A percentile compares a stretch with the other conserved stretches of the same genome.
Evolutionary conservation across 2,113 vertebrate genomes (phyloP).

Genomic region (Pyxicephalus adspersus): DNA sequence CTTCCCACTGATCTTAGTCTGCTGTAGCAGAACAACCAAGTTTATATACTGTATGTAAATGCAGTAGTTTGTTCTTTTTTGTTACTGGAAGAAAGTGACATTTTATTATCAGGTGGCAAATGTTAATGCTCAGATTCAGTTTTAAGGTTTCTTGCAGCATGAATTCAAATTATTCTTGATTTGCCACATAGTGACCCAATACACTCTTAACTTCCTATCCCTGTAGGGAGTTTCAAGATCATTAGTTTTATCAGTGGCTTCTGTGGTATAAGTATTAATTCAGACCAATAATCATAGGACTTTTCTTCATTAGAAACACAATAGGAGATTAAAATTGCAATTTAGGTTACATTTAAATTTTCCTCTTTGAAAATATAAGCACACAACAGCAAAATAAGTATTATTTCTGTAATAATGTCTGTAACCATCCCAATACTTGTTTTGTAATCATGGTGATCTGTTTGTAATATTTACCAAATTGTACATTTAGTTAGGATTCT

Average conservation of each 20-base stretch:
- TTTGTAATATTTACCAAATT: slow-evolving; percentile 23
- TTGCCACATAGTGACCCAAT: slow-evolving; percentile 17
- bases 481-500: slow-evolving; percentile 12
- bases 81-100: too few species aligned
- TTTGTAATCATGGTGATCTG: slow-evolving; percentile 8
- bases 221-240: slow-evolving; percentile 19
- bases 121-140: not conserved
- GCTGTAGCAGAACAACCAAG: too few species aligned
- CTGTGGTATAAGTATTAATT: slow-evolving; percentile 1
- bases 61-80: too few species aligned
- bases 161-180: slow-evolving; percentile 31
- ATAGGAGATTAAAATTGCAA: slow-evolving; percentile 15
- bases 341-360: slow-evolving; percentile 9
- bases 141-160: not conserved
- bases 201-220: slow-evolving; percentile 8
- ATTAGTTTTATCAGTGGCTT: slow-evolving; percentile 8
- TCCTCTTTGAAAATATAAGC: not conserved
- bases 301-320: slow-evolving; percentile 34
- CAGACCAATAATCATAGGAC: not conserved
- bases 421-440: not conserved
- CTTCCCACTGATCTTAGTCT: too few species aligned
- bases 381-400: not conserved
- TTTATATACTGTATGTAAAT: too few species aligned
- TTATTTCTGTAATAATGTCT: not conserved
- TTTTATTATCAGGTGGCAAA: not conserved